Base-by-base conservation (phyloP, 2,888 invertebrate species). In the Heliconius sara region DNA sequence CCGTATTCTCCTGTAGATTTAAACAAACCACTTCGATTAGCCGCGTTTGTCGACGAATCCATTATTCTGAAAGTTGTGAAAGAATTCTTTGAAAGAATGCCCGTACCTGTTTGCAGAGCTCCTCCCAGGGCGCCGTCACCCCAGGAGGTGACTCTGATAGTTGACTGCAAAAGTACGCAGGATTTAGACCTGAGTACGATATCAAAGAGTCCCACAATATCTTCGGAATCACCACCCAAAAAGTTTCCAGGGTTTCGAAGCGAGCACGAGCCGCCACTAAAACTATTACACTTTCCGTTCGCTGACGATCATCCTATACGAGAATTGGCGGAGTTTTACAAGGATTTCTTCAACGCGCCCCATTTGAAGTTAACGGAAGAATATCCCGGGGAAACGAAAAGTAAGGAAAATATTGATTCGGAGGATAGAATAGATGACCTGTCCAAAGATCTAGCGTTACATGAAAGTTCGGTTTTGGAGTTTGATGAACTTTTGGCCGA, bases 271-370 rank as follows among this genome's bases (percentile, higher is more conserved):
- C 96, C 96, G 0, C 97, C 98, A 0, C 96, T 98, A 84, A 97
- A 92, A 83, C 95, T 96, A 9, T 92, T 98, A 95, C 96, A 97
- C 93, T 97, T 97, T 73, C 97, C 98, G 1, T 98, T 98, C 87
- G 97, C 97, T 19, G 97, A 96, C 82, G 94, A 96, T 71, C 97
- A 96, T 87, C 96, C 96, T 0, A 97, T 97, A 87, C 96, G 96
- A 80, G 98, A 98, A 89, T 93, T 98, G 83, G 97, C 97, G 1
- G 96, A 97, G 85, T 98, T 98, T 91, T 98, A 97, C 90, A 96
- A 97, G 72, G 97, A 98, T 84, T 97, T 97, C 90, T 97, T 98
- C 89, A 96, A 96, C 84, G 98, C 98, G 4, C 95, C 95, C 5
- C 91, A 93, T 85, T 87, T 95, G 80, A 94, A 94, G 74, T 83